phyloP scores from a whole-genome alignment of 2,888 invertebrate genomes.

The Philereme vetulata region DNA sequence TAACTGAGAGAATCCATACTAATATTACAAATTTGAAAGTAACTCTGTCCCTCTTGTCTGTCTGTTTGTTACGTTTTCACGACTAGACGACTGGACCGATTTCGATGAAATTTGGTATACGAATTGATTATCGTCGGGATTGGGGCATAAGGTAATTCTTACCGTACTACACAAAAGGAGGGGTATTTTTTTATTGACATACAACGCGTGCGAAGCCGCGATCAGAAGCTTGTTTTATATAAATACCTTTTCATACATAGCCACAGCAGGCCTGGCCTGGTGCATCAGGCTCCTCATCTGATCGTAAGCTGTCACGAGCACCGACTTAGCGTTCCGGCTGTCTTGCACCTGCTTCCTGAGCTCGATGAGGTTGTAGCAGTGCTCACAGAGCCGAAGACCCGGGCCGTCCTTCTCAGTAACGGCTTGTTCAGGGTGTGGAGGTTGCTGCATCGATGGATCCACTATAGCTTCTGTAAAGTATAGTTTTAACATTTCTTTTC shows the following conservation, averaged over 20 bases:
- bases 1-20: too few species aligned
- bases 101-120: too few species aligned
- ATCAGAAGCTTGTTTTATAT: neutral
- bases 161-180: too few species aligned
- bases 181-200: too few species aligned
- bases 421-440: conserved; percentile 56
- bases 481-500: neutral
- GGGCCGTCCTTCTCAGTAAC: conserved; percentile 77
- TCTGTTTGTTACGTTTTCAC: too few species aligned
- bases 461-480: conserved; percentile 69
- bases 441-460: conserved; percentile 70
- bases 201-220: too few species aligned
- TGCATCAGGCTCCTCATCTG: conserved; percentile 90
- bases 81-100: too few species aligned
- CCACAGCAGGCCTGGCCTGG: conserved; percentile 87
- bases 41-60: too few species aligned
- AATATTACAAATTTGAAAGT: too few species aligned
- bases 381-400: conserved; percentile 87
- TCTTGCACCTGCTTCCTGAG: conserved; percentile 91
- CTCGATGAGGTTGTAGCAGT: conserved; percentile 92
- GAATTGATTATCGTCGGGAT: too few species aligned
- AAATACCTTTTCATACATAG: conserved; percentile 86
- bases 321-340: conserved; percentile 90
- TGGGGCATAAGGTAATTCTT: too few species aligned
- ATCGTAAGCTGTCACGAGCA: conserved; percentile 92